A percentile compares a stretch with the other conserved stretches of the same genome.
phyloP scores from a whole-genome alignment of 92 coral and sea anemone genomes.

The Desmophyllum pertusum region DNA sequence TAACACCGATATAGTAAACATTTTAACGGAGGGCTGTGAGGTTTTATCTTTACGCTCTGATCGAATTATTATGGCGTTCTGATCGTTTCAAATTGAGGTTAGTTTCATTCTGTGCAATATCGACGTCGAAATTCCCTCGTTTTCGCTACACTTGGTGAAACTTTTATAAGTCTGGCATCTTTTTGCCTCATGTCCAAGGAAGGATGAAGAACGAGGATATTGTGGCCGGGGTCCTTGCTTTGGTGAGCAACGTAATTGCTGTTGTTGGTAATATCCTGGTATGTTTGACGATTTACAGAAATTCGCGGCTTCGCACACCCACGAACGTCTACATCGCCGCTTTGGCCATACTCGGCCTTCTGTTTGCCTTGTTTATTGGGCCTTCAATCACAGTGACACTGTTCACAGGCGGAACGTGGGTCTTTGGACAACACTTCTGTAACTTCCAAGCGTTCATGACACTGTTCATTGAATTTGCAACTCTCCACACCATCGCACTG shows the following conservation, averaged over 20 bases:
- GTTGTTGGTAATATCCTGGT: slow-evolving; percentile 25
- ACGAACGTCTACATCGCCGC: slow-evolving; percentile 27
- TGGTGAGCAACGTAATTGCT: slow-evolving; percentile 13
- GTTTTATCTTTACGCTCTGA: background rate
- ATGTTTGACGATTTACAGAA: slow-evolving; percentile 29
- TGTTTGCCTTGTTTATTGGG: slow-evolving; percentile 18
- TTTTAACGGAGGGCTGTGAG: background rate
- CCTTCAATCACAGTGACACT: slow-evolving; percentile 11
- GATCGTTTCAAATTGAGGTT: background rate
- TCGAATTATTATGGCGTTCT: background rate
- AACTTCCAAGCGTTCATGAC: slow-evolving; percentile 25
- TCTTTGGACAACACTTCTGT: slow-evolving; percentile 23
- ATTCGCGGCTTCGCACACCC: slow-evolving; percentile 8
- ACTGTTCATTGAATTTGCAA: slow-evolving; percentile 26
- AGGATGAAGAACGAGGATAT: slow-evolving; percentile 5
- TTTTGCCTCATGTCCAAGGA: no score
- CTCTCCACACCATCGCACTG: slow-evolving; percentile 38
- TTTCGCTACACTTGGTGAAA: no score
- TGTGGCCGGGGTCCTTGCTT: background rate
- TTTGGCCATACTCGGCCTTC: slow-evolving; percentile 16
- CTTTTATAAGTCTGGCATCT: no score
- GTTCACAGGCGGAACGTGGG: slow-evolving; percentile 16
- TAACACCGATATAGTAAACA: background rate
- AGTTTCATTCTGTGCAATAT: background rate
- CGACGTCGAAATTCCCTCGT: background rate